Base-by-base conservation (phyloP, 2,113 vertebrate species). In the Siphamia tubifer region DNA sequence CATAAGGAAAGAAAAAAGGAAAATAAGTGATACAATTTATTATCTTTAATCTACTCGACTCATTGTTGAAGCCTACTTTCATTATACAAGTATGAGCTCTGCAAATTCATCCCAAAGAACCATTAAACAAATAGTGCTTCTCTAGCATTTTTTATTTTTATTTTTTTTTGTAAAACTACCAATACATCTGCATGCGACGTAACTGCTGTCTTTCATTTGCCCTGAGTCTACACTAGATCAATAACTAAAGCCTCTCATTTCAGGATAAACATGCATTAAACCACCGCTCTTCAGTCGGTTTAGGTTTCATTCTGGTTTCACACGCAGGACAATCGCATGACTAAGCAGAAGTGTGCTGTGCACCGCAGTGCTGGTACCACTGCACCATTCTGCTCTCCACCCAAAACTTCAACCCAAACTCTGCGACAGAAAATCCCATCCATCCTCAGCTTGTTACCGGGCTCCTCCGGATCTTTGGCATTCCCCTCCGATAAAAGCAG, bases 401-500 rank as follows among this genome's bases (percentile, higher is more conserved):
- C 82, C 70, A 84, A 82, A 94, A 93, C 90, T 94, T 93, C 75
- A 45, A 52, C 55, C 74, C 40, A 85, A 79, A 92, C 87, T 89
- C 89, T 69, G 61, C 82, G 7, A 32, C n/a, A 52, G 70, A 4
- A 3, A 40, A 53, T 43, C 0, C 40, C 73, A 74, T 61, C 30
- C 15, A 15, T 13, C 21, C 24, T 69, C 69, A 58, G 62, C 51
- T 68, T 69, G 86, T 97, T 96, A 97, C 96, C 95, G 94, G 92
- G 91, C 84, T 90, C 87, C 93, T 91, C 68, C 87, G 91, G 44
- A 90, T 92, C 90, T 92, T 90, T 82, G 89, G 89, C 81, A 83
- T 68, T 79, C 89, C 76, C 86, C 92, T 87, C 44, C 78, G 92
- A 82, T 80, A 77, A 80, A 80, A 84, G 60, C 89, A 91, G 79